Conservation (phyloP, 1,140 invertebrate genomes). For the Micrasema minimum region DNA sequence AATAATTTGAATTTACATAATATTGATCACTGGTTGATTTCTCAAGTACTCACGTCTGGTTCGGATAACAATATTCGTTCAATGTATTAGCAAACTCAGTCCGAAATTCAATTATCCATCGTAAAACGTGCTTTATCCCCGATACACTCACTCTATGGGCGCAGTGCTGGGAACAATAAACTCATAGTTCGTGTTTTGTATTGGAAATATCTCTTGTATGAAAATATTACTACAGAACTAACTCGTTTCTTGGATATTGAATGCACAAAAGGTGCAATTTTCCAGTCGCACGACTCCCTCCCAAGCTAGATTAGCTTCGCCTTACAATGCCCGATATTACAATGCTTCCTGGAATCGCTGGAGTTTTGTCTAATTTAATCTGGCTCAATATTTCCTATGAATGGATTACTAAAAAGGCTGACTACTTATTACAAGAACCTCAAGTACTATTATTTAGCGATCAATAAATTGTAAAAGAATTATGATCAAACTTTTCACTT, state of each 20-base stretch:
- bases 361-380: slow-evolving; percentile 22
- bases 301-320: slow-evolving; percentile 27
- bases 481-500: too few species aligned
- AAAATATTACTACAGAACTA: slow-evolving; percentile 31
- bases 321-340: slow-evolving; percentile 10
- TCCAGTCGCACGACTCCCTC: slow-evolving; percentile 26
- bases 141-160: not conserved
- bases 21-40: too few species aligned
- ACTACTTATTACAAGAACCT: not conserved
- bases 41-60: too few species aligned
- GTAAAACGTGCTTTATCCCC: slow-evolving; percentile 3
- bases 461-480: not conserved
- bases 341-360: not conserved
- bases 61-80: not conserved
- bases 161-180: slow-evolving; percentile 9
- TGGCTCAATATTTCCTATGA: slow-evolving; percentile 19
- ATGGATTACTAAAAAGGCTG: not conserved
- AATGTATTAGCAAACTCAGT: not conserved
- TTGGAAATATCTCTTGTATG: slow-evolving; percentile 25
- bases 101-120: slow-evolving; percentile 8
- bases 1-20: too few species aligned
- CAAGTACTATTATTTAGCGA: not conserved
- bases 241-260: slow-evolving; percentile 39
- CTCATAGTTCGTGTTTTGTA: slow-evolving; percentile 1
- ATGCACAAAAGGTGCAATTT: slow-evolving; percentile 42